These are phyloP conservation scores for Pardalotus punctatus DNA, from an alignment of 2,113 vertebrate genomes.

Conservation along the genomic window DNA sequence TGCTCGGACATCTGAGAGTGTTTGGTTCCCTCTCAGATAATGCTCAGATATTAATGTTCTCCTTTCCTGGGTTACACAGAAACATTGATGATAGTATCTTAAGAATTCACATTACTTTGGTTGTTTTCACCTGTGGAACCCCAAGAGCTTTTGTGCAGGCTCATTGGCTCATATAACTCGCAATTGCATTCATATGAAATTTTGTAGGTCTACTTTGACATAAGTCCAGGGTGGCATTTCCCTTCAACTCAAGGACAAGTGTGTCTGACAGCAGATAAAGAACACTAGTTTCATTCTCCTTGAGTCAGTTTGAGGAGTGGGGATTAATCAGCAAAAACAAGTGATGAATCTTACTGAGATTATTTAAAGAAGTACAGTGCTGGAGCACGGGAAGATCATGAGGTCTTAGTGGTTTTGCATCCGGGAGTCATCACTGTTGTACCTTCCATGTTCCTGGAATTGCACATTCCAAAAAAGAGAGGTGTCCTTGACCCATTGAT, in stretches of 20 bases:
- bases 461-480: neutral
- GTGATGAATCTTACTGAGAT: neutral
- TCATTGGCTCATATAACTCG: rapidly evolving
- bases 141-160: neutral
- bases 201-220: neutral
- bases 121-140: neutral
- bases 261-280: neutral
- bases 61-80: neutral
- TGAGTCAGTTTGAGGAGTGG: neutral
- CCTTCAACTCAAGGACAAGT: too few species aligned
- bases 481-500: neutral
- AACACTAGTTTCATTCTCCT: neutral
- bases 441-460: neutral
- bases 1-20: neutral
- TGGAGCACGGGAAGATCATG: neutral
- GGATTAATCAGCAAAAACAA: neutral
- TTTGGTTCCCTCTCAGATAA: neutral
- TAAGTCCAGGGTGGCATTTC: neutral
- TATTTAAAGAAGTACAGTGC: neutral
- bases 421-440: neutral
- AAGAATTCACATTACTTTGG: neutral
- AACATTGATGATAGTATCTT: neutral
- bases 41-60: neutral
- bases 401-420: neutral
- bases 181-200: neutral